phyloP scores from a whole-genome alignment of 2,888 invertebrate genomes.

The Sarcophaga subvicina region DNA sequence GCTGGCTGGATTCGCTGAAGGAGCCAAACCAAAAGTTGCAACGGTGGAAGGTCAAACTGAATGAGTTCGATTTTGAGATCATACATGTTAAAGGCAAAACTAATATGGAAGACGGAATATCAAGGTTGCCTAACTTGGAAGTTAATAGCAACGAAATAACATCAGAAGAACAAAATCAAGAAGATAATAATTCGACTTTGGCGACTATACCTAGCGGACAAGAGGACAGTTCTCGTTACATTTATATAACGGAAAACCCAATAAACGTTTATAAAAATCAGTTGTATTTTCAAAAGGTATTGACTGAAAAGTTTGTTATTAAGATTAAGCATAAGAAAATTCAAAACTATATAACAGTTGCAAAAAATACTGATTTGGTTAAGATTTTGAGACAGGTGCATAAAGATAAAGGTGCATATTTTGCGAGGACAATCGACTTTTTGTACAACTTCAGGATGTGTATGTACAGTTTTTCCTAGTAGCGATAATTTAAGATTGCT shows the following conservation, averaged over 20 bases:
- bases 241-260: slow-evolving; percentile 11
- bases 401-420: slow-evolving; percentile 13
- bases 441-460: slow-evolving; percentile 4
- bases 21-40: slow-evolving; percentile 45
- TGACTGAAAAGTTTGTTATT: background rate
- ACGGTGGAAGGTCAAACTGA: slow-evolving; percentile 35
- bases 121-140: too few species aligned
- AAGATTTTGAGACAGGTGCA: background rate
- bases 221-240: slow-evolving; percentile 4
- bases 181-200: too few species aligned
- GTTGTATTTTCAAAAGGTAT: slow-evolving; percentile 3
- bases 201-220: slow-evolving; percentile 1
- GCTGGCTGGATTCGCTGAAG: slow-evolving; percentile 44
- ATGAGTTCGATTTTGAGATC: slow-evolving; percentile 40
- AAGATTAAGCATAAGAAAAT: background rate
- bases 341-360: background rate
- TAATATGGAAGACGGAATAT: too few species aligned
- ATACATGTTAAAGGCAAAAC: background rate
- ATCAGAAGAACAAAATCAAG: too few species aligned
- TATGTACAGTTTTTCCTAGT: too few species aligned
- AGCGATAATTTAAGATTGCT: too few species aligned
- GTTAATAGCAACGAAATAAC: too few species aligned
- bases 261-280: background rate
- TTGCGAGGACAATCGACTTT: slow-evolving; percentile 9
- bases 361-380: background rate